Evolutionary conservation across 2,113 vertebrate species (phyloP).

Genomic region (Solea senegalensis): DNA sequence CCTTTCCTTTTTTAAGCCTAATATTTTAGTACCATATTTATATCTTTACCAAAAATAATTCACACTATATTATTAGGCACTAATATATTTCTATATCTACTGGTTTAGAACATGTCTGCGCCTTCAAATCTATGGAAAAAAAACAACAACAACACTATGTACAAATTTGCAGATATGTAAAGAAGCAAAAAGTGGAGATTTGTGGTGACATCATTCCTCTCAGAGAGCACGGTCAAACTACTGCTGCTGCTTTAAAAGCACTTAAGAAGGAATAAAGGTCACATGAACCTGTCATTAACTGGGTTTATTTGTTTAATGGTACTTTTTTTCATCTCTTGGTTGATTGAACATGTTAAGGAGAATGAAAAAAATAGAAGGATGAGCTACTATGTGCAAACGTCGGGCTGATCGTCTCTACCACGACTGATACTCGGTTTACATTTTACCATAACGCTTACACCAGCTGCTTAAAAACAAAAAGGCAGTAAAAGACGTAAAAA

Average conservation of each 20-base stretch:
- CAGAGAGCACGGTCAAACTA: conserved; percentile 70
- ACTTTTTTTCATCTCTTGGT: background rate
- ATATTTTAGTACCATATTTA: conserved; percentile 55
- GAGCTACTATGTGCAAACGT: conserved; percentile 57
- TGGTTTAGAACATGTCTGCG: conserved; percentile 50
- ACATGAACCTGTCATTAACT: conserved; percentile 11
- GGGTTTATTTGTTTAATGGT: background rate
- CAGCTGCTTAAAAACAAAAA: no score
- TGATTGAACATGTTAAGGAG: conserved; percentile 2
- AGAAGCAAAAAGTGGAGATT: conserved; percentile 40
- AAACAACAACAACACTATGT: conserved; percentile 61
- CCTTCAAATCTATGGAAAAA: conserved; percentile 68
- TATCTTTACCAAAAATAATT: conserved; percentile 74
- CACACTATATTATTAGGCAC: conserved; percentile 78
- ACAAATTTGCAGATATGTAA: conserved; percentile 73
- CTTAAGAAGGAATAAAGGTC: conserved; percentile 82
- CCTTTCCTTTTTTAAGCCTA: conserved; percentile 36
- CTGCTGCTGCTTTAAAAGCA: conserved; percentile 72
- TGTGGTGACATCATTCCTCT: conserved; percentile 79
- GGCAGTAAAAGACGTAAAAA: no score
- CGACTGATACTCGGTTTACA: conserved; percentile 36
- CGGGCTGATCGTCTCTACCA: conserved; percentile 73
- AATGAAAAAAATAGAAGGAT: conserved; percentile 16
- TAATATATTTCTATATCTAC: conserved; percentile 72
- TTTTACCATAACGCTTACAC: conserved; percentile 14